Evolutionary conservation across 2,888 invertebrate genomes (phyloP).

Genomic region (Chaetoderma sp.): DNA sequence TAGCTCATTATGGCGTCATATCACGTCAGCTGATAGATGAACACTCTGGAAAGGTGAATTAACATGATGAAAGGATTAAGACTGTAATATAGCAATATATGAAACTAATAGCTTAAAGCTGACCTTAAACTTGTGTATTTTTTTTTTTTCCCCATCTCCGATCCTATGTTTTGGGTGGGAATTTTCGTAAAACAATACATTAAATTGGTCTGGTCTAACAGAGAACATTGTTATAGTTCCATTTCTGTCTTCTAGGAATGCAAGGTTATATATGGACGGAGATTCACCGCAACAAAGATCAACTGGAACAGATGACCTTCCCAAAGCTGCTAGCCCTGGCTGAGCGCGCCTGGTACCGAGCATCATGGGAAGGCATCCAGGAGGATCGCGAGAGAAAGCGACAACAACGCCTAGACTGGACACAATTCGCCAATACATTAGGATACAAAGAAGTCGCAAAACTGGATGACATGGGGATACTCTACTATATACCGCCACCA

Average conservation of each 20-base stretch:
- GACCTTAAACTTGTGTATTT: no score
- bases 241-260: constrained; percentile 49
- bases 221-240: no score
- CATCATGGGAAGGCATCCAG: constrained; percentile 51
- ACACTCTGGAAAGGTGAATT: no score
- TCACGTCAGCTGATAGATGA: no score
- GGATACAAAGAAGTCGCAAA: constrained; percentile 45
- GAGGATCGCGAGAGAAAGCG: background rate
- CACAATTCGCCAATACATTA: constrained; percentile 45
- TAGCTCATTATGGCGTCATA: no score
- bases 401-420: constrained; percentile 39
- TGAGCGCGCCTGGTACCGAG: constrained; percentile 63
- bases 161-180: no score
- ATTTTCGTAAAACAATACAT: no score
- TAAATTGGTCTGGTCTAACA: no score
- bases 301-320: constrained; percentile 56
- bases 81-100: no score
- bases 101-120: no score
- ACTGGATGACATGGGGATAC: constrained; percentile 44
- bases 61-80: no score
- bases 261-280: constrained; percentile 66
- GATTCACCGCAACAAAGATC: constrained; percentile 51
- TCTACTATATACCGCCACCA: constrained; percentile 52
- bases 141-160: no score
- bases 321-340: constrained; percentile 62